These are phyloP conservation scores for Drosophila sp. DNA, from an alignment of 1,140 invertebrate species.

Conservation along the genomic window DNA sequence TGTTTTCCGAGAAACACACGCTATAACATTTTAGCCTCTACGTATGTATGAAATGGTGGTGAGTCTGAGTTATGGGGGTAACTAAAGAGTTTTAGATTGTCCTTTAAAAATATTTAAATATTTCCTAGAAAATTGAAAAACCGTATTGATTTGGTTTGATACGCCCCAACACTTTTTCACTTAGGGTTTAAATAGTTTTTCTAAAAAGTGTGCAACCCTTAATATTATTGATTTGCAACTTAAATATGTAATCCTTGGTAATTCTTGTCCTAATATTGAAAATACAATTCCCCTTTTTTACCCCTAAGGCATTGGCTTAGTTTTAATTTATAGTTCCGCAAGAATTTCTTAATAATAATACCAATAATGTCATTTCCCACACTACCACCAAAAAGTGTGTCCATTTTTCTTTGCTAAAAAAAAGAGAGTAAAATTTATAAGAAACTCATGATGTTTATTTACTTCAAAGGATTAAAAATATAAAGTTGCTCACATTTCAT, in stretches of 20 bases:
- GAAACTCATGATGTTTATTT: no score
- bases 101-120: not conserved
- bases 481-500: no score
- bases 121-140: not conserved
- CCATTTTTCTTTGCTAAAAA: no score
- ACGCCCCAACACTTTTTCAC: not conserved
- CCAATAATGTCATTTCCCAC: no score
- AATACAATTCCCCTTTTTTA: not conserved
- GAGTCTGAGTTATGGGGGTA: not conserved
- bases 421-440: no score
- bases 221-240: not conserved
- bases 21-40: slow-evolving; percentile 41
- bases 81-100: not conserved
- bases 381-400: no score
- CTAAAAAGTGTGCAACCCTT: not conserved
- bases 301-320: no score
- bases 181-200: not conserved
- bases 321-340: no score
- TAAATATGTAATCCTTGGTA: no score
- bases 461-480: no score
- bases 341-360: no score
- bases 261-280: not conserved
- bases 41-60: slow-evolving; percentile 44
- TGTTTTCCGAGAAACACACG: slow-evolving; percentile 60
- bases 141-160: not conserved